Evolutionary conservation across 1,140 invertebrate species (phyloP).

Genomic region (Notospermus geniculatus): DNA sequence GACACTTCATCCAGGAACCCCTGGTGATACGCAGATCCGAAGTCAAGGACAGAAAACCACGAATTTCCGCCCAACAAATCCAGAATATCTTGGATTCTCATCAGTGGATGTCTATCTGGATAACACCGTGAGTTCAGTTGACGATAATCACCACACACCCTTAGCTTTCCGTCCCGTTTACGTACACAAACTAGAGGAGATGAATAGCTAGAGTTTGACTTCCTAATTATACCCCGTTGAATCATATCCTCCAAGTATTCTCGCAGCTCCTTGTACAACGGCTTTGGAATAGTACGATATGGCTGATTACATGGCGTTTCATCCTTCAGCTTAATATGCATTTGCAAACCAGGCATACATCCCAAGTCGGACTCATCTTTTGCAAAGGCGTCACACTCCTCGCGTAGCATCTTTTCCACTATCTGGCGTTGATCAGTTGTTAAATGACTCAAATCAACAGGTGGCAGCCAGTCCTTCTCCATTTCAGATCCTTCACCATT

Average conservation of each 20-base stretch:
- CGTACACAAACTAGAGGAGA: slow-evolving; percentile 24
- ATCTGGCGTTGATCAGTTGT: too few relatives aligned
- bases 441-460: too few relatives aligned
- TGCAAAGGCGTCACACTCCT: slow-evolving; percentile 17
- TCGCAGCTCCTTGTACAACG: slow-evolving; percentile 26
- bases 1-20: slow-evolving; percentile 16
- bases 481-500: too few relatives aligned
- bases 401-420: slow-evolving; percentile 9
- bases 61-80: slow-evolving; percentile 12
- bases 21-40: slow-evolving; percentile 25
- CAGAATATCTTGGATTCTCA: slow-evolving; percentile 21
- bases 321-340: slow-evolving; percentile 19
- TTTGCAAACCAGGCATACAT: slow-evolving; percentile 20
- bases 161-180: slow-evolving; percentile 18
- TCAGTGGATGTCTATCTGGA: slow-evolving; percentile 12
- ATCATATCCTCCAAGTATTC: slow-evolving; percentile 20
- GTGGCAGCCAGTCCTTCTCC: too few relatives aligned
- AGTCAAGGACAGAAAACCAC: slow-evolving; percentile 19
- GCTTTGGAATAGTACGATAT: slow-evolving; percentile 19
- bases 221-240: slow-evolving; percentile 9
- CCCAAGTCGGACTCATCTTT: slow-evolving; percentile 16
- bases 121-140: slow-evolving; percentile 13
- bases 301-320: slow-evolving; percentile 12
- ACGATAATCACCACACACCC: slow-evolving; percentile 27
- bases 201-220: slow-evolving; percentile 11